Percentiles rank a stretch among this genome's conserved stretches.
Conservation (phyloP, 2,113 vertebrate species). For the Columba janthina region DNA sequence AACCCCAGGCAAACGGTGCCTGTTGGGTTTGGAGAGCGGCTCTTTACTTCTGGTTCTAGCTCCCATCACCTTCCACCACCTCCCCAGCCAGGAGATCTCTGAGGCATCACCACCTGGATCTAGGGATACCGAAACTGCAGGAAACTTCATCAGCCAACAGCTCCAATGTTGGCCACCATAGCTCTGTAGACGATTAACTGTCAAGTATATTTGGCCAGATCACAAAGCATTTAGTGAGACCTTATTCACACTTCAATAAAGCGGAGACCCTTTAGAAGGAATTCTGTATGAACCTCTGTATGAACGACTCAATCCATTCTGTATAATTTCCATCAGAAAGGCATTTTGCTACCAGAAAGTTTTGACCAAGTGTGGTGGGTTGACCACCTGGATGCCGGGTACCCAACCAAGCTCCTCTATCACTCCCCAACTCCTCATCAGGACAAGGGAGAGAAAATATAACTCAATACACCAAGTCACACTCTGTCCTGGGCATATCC, state of each 20-base stretch:
- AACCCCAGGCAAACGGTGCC: background rate
- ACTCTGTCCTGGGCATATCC: background rate
- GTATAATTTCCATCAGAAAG: background rate
- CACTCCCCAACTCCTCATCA: background rate
- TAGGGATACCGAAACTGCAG: background rate
- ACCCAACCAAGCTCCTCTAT: background rate
- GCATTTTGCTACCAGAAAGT: background rate
- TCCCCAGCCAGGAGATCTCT: background rate
- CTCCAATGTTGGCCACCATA: background rate
- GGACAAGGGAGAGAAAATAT: background rate
- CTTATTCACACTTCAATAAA: background rate
- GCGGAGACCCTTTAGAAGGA: background rate
- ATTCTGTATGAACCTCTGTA: background rate
- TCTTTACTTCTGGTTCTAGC: background rate
- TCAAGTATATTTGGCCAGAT: background rate
- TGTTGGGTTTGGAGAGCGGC: background rate
- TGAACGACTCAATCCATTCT: background rate
- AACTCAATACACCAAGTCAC: background rate
- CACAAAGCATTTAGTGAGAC: background rate
- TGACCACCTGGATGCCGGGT: background rate
- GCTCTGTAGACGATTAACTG: background rate
- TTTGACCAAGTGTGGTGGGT: background rate
- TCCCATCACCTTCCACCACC: background rate
- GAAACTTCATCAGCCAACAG: background rate
- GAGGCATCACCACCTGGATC: background rate